Conservation (phyloP, 2,113 vertebrate genomes). For the Excalfactoria chinensis region DNA sequence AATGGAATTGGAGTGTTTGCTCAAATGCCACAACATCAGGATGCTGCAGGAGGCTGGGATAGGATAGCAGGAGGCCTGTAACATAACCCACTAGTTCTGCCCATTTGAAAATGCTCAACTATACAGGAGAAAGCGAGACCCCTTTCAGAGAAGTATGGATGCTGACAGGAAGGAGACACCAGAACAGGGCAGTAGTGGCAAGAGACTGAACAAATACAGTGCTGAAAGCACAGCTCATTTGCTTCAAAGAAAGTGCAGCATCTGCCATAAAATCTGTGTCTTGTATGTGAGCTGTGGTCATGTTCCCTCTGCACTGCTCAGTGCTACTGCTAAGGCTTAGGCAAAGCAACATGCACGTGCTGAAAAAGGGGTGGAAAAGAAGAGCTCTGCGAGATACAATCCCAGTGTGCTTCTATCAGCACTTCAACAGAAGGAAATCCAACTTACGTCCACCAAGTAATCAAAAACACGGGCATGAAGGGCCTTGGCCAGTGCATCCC, state of each 20-base stretch:
- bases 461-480: constrained; percentile 94
- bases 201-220: neutral
- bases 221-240: neutral
- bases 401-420: neutral
- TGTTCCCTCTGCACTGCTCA: neutral
- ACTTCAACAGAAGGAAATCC: neutral
- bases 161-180: neutral
- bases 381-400: neutral
- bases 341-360: neutral
- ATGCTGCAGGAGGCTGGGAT: neutral
- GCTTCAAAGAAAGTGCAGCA: neutral
- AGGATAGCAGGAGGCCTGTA: neutral
- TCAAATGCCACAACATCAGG: neutral
- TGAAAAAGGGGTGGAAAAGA: neutral
- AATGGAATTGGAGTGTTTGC: neutral
- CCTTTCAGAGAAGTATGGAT: neutral
- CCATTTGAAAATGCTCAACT: neutral
- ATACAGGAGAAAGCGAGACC: fast-evolving
- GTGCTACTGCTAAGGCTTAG: neutral
- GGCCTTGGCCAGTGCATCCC: constrained; percentile 95
- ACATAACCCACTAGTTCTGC: neutral
- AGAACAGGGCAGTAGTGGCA: neutral
- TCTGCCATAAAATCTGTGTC: neutral
- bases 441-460: constrained; percentile 93
- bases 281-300: neutral